Evolutionary conservation across 1,140 invertebrate genomes (phyloP), one percentile per base, ranked within the genome.

Genomic region (Dendrolimus kikuchii): DNA sequence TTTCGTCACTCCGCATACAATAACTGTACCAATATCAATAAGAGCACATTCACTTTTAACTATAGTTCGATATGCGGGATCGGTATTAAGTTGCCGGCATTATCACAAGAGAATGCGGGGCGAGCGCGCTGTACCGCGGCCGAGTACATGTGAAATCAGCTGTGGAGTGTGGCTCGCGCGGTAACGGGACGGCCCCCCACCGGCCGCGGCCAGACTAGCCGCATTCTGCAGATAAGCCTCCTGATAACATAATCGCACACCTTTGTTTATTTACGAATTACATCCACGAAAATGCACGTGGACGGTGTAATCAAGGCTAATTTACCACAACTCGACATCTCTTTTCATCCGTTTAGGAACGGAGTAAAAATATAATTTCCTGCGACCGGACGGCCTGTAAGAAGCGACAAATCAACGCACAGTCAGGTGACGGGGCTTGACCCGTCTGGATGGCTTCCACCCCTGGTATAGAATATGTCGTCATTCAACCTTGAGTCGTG

Each of bases 141-240:
- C 38, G 45, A 53, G 42, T 68, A 78, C 72, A 78, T 85, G 79
- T 85, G 79, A 85, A 85, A 82, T 85, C 81, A 82, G 81, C 81
- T 85, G 81, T 81, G 64, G 72, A 52, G 51, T 52, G 49, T 40
- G 8, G 44, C 38, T 46, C 9, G 45, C 38, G 39, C 53, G 44
- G 49, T 77, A 76, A 78, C 76, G 79, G 77, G 62, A 65, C 65
- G 54, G 59, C 42, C 53, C 60, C 56, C 68, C 64, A 62, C 62
- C 54, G 61, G 55, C 56, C 53, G 53, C 59, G 59, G 9, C 52
- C 49, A 42, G 0, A 5, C 23, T 2, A 40, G 36, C 46, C 57
- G 57, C 61, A 66, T 61, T 64, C 51, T 36, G 51, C 64, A 71
- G 77, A 77, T 69, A 67, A 64, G 51, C 53, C 6, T 46, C 51